Evolutionary conservation across 2,113 vertebrate genomes (phyloP), one percentile per base, ranked within the genome.

Genomic region (Neodon shergylaensis): DNA sequence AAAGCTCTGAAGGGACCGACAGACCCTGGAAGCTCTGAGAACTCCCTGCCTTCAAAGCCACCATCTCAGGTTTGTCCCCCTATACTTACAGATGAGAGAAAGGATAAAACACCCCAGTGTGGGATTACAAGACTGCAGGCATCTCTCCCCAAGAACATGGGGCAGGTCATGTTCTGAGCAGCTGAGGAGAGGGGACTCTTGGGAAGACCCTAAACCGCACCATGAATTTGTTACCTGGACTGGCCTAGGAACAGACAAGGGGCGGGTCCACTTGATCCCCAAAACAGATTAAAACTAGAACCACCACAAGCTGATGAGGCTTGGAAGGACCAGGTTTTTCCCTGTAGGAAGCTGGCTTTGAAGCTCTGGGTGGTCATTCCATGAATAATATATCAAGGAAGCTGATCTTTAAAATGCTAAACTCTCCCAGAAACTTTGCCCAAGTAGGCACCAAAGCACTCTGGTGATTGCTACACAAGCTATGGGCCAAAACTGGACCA

Each of bases 371-470:
- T 31, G 39, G 74, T 42, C 68, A 61, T 49, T 78, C 90, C n/a
- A 86, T 90, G 84, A 94, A 92, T 94, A 88, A 94, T 88, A 11
- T 22, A 94, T 95, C 92, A 88, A 90, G 96, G 79, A 58, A 92
- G n/a, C 47, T 70, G 92, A 93, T 94, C 95, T 96, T 95, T 93
- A 54, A 76, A 84, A 84, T 47, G 87, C 24, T 36, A 81, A 61
- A 12, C 21, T 47, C 92, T 52, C 39, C 54, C 54, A 11, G 83
- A 63, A 31, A 26, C 66, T 42, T 81, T 73, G 21, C 33, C 77
- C 81, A 68, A 33, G n/a, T 1, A 5, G 52, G 19, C 1, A 1
- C 19, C 63, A 3, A n/a, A 39, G 44, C 1, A 0, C 21, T 58
- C 85, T 70, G 73, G 42, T 26, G 7, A 74, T 82, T 58, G 65